These are phyloP conservation scores for Bombus turneri DNA, from an alignment of 1,140 invertebrate species.

Conservation along the genomic window DNA sequence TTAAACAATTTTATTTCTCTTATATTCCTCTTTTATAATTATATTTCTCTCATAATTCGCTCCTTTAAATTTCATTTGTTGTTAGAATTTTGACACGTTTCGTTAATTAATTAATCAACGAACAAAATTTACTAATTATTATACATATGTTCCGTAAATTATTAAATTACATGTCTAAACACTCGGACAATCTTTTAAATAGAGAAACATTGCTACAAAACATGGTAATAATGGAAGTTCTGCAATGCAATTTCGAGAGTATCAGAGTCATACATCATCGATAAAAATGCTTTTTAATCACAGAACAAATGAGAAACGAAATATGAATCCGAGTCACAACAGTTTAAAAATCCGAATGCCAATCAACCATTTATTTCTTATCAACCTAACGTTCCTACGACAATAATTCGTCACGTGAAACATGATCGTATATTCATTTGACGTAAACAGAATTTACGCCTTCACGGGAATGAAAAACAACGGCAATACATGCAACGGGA, in stretches of 20 bases:
- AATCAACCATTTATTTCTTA: neutral
- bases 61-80: neutral
- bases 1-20: neutral
- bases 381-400: neutral
- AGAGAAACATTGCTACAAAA: neutral
- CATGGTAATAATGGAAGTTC: neutral
- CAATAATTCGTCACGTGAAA: constrained; percentile 2
- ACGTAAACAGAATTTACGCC: constrained; percentile 12
- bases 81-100: neutral
- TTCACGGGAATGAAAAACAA: constrained; percentile 1
- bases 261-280: neutral
- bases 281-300: neutral
- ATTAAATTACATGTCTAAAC: neutral
- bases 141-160: neutral
- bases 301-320: neutral
- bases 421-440: constrained; percentile 10
- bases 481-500: neutral
- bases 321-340: neutral
- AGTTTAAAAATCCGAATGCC: neutral
- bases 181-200: neutral
- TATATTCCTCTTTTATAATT: no score
- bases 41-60: neutral
- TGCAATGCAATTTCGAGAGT: neutral
- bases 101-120: no score
- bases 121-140: no score